These are phyloP conservation scores for Brachionus plicatilis DNA, from an alignment of 1,140 invertebrate species.

Conservation along the genomic window DNA sequence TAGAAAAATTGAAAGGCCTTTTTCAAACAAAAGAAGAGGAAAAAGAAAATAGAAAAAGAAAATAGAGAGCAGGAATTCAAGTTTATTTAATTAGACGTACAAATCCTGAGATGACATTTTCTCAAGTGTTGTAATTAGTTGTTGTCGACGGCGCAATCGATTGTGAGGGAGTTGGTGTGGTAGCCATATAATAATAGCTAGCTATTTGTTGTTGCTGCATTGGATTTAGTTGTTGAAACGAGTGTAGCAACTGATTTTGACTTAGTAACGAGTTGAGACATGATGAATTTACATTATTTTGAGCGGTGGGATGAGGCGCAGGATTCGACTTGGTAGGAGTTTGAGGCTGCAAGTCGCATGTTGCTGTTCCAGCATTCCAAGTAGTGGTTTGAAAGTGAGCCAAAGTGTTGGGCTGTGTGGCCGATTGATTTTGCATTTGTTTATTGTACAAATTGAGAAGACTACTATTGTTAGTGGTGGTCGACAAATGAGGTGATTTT, in stretches of 20 bases:
- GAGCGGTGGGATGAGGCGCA: not conserved
- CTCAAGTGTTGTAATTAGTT: not conserved
- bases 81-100: not conserved
- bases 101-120: not conserved
- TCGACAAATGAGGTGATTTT: not conserved
- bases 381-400: not conserved
- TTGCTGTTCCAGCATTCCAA: not conserved
- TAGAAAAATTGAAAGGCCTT: not conserved
- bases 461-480: not conserved
- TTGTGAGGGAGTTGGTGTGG: not conserved
- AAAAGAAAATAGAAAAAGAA: not conserved
- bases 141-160: not conserved
- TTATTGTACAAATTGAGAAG: not conserved
- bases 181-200: not conserved
- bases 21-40: not conserved
- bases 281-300: not conserved
- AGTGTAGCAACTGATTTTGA: slow-evolving; percentile 28
- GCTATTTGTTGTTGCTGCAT: slow-evolving; percentile 9
- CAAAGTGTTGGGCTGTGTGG: not conserved
- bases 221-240: slow-evolving; percentile 1
- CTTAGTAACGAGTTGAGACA: not conserved
- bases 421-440: not conserved
- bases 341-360: not conserved
- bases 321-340: not conserved
- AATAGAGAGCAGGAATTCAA: not conserved